Evolutionary conservation across 2,113 vertebrate species (phyloP), one percentile per base, ranked within the genome.

Genomic region (Hippocampus comes): DNA sequence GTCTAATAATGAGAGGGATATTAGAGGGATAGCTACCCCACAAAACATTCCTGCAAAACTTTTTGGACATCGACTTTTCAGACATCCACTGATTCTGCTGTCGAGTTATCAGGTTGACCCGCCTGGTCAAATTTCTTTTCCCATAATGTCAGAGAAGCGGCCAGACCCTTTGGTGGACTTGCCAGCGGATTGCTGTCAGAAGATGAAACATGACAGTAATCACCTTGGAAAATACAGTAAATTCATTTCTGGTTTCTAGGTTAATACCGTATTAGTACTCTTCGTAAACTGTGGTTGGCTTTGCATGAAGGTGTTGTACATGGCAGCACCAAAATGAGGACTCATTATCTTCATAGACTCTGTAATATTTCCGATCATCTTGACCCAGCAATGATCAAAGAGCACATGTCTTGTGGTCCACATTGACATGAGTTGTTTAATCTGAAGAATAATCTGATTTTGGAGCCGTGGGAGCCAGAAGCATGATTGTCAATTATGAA

Each of bases 191-290:
- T 41, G 43, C 56, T 46, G 70, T 78, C 48, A 70, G 63, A 73
- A 78, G 76, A 81, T 80, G 48, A 53, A 71, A 61, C 34, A 72
- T 76, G 71, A 72, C 70, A 76, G 48, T 83, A 83, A 84, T 83
- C 72, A 79, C 73, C 66, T 43, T 21, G 6, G 46, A 30, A 61
- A 69, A 81, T 61, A 48, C 8, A 7, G 42, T 48, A 64, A 73
- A 80, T 68, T 83, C 61, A 78, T 78, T 69, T 77, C 48, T 48
- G 48, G 57, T 55, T 88, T 90, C 71, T 87, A 80, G 90, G 90
- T 87, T 89, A 90, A 91, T 86, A 78, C 81, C 70, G 85, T 67
- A 85, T 91, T 90, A 91, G 76, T 41, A 48, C 63, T 63, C 57
- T 72, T 72, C 68, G 67, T 74, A 71, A 74, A 23, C 12, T 67